phyloP scores from a whole-genome alignment of 2,113 vertebrate genomes.

The Ploceus nigricollis region DNA sequence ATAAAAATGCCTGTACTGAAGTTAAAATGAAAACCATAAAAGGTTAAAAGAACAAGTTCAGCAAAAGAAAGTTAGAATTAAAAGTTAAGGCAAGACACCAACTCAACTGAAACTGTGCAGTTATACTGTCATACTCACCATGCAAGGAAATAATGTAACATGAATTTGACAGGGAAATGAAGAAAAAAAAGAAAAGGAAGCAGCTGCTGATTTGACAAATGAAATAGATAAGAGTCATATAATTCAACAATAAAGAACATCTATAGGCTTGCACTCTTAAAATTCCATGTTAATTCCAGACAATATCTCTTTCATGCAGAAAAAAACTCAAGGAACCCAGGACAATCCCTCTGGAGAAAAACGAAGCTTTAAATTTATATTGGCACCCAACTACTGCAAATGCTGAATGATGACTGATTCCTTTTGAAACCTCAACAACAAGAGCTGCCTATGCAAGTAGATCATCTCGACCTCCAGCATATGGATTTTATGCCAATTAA shows the following conservation, averaged over 20 bases:
- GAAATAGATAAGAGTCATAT: not conserved
- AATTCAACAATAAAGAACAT: not conserved
- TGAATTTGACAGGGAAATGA: not conserved
- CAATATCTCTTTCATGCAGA: not conserved
- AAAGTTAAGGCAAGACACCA: not conserved
- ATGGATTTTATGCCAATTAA: not conserved
- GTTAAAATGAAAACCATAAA: not conserved
- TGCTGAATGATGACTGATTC: not conserved
- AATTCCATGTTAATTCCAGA: not conserved
- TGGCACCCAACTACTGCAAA: not conserved
- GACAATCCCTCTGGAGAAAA: not conserved
- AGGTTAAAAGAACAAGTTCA: not conserved
- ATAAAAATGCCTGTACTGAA: not conserved
- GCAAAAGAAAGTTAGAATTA: not conserved
- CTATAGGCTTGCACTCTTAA: not conserved
- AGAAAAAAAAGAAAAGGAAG: not conserved
- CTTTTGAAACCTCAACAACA: not conserved
- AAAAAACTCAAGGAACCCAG: not conserved
- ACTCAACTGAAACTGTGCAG: not conserved
- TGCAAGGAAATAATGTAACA: not conserved
- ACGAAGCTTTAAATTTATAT: not conserved
- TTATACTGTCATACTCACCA: not conserved
- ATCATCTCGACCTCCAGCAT: not conserved
- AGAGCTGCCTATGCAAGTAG: not conserved
- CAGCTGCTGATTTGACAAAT: not conserved